Percentiles rank a stretch among this genome's conserved stretches.
phyloP scores from a whole-genome alignment of 2,113 vertebrate genomes.

The Xiphophorus couchianus region DNA sequence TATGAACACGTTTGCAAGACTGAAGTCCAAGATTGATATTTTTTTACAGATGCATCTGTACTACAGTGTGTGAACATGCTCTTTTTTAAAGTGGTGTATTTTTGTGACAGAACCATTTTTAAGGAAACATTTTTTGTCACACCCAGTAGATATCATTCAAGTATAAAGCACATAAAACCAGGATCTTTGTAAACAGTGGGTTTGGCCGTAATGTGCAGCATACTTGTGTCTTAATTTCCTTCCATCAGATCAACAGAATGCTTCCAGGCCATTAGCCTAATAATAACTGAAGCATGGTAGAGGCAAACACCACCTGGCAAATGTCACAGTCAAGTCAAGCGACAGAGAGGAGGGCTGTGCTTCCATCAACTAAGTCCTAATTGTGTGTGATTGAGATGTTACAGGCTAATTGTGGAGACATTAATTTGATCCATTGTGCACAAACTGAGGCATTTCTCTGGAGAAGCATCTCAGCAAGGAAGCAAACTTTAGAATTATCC shows the following conservation, averaged over 20 bases:
- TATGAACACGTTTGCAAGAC: no score
- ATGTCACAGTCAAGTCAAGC: constrained; percentile 73
- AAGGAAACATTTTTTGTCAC: neutral
- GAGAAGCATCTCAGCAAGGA: constrained; percentile 60
- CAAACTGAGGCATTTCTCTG: constrained; percentile 54
- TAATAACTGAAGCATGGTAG: constrained; percentile 50
- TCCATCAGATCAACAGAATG: constrained; percentile 55
- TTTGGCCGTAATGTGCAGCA: constrained; percentile 5
- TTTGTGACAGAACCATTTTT: no score
- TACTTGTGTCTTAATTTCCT: constrained; percentile 40
- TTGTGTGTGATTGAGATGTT: constrained; percentile 77
- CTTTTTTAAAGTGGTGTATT: no score
- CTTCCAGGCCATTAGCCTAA: constrained; percentile 62
- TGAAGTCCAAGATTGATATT: no score
- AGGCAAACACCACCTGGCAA: constrained; percentile 74
- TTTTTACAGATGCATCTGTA: no score
- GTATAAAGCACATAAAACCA: neutral
- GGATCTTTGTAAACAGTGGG: constrained; percentile 2
- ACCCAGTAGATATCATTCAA: neutral
- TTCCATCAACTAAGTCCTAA: constrained; percentile 73
- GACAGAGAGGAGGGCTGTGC: constrained; percentile 56
- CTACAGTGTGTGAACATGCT: no score
- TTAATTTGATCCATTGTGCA: constrained; percentile 45
- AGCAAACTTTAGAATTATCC: constrained; percentile 59
- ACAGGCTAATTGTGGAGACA: constrained; percentile 63